Percentiles rank a stretch among this genome's conserved stretches.
Conservation (phyloP, 2,888 invertebrate genomes). For the Peribatodes rhomboidaria region DNA sequence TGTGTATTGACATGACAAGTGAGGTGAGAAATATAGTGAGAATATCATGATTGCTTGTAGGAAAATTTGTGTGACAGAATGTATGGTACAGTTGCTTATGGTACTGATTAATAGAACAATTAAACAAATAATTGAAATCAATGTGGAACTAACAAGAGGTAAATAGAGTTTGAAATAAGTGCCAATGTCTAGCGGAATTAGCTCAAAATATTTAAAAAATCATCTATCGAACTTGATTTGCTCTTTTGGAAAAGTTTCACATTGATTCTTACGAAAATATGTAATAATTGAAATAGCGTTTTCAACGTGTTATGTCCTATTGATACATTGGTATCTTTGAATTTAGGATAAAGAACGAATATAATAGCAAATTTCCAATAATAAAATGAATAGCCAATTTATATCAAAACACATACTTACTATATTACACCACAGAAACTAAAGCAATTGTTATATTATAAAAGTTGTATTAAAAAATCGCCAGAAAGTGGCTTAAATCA, state of each 20-base stretch:
- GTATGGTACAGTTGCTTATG: neutral
- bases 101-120: neutral
- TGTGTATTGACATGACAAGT: slow-evolving; percentile 6
- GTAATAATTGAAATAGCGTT: neutral
- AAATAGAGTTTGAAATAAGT: slow-evolving; percentile 18
- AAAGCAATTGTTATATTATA: slow-evolving; percentile 9
- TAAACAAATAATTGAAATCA: neutral
- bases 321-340: neutral
- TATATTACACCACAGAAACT: neutral
- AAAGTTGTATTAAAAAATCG: slow-evolving; percentile 23
- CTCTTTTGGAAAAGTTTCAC: neutral
- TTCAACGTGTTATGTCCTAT: neutral
- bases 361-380: too few relatives aligned
- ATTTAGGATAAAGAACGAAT: too few relatives aligned
- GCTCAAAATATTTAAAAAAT: slow-evolving; percentile 14
- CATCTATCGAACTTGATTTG: slow-evolving; percentile 12
- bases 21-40: neutral
- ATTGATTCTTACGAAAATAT: neutral
- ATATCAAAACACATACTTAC: neutral
- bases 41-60: neutral
- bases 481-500: slow-evolving; percentile 34
- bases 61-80: neutral
- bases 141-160: neutral
- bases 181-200: slow-evolving; percentile 23
- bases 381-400: neutral